phyloP scores from a whole-genome alignment of 1,140 invertebrate species.

The Drosophila pallidifrons region DNA sequence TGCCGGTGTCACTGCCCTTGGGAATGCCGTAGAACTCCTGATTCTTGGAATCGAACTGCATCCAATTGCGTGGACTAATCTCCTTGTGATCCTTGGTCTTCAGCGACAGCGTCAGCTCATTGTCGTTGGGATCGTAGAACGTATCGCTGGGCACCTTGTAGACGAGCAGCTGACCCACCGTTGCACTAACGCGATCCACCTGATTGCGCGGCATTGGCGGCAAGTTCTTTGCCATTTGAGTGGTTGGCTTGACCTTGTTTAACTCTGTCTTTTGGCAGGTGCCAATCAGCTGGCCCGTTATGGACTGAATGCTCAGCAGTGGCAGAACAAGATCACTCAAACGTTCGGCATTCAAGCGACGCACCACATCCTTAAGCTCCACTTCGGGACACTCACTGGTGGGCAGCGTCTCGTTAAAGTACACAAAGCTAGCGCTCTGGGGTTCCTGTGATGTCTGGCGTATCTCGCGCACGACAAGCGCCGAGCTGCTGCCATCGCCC shows the following conservation, averaged over 20 bases:
- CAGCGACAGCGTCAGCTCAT: slow-evolving; percentile 89
- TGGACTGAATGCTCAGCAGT: slow-evolving; percentile 88
- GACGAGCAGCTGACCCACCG: slow-evolving; percentile 91
- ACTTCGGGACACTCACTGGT: slow-evolving; percentile 90
- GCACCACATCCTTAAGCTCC: slow-evolving; percentile 89
- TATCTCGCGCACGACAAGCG: slow-evolving; percentile 78
- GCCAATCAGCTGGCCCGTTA: slow-evolving; percentile 88
- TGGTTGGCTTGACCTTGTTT: slow-evolving; percentile 85
- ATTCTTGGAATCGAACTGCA: slow-evolving; percentile 95
- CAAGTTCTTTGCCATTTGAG: slow-evolving; percentile 88
- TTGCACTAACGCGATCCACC: slow-evolving; percentile 93
- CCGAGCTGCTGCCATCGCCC: slow-evolving; percentile 61
- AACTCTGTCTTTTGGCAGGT: slow-evolving; percentile 87
- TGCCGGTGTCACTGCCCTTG: slow-evolving; percentile 88
- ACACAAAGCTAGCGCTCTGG: slow-evolving; percentile 89
- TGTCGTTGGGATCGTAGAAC: slow-evolving; percentile 95
- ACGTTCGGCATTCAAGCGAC: slow-evolving; percentile 78
- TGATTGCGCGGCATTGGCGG: slow-evolving; percentile 92
- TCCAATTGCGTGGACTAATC: slow-evolving; percentile 91
- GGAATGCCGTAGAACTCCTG: slow-evolving; percentile 96
- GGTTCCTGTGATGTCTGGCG: slow-evolving; percentile 64
- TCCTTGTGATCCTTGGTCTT: slow-evolving; percentile 89
- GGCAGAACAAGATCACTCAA: slow-evolving; percentile 87
- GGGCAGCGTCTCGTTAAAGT: slow-evolving; percentile 95
- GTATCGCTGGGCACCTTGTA: slow-evolving; percentile 94